phyloP scores from a whole-genome alignment of 2,888 invertebrate genomes.

The Embidobia sp. region DNA sequence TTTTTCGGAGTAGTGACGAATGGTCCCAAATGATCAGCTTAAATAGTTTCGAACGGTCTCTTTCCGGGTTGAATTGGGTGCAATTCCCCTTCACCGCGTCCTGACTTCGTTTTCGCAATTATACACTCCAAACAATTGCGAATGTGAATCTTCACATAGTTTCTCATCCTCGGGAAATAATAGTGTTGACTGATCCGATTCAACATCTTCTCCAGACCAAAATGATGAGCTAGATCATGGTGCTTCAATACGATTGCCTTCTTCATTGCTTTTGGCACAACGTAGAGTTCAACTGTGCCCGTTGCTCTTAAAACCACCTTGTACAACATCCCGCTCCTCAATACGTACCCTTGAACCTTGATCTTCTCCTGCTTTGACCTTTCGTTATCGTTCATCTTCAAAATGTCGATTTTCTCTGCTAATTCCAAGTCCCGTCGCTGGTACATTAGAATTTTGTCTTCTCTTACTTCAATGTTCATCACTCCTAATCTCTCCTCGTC shows the following conservation, averaged over 20 bases:
- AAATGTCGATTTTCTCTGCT: too few species aligned
- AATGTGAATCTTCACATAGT: conserved; percentile 50
- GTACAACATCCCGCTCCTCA: conserved; percentile 14
- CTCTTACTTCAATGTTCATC: neutral
- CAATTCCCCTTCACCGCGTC: conserved; percentile 8
- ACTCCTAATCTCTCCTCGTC: neutral
- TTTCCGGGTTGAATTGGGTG: conserved; percentile 7
- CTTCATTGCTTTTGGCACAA: conserved; percentile 12
- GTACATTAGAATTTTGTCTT: conserved; percentile 4
- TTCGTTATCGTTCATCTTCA: neutral
- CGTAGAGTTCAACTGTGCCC: too few species aligned
- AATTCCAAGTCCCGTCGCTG: conserved; percentile 9
- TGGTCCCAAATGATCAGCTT: conserved; percentile 10
- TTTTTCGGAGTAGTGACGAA: neutral
- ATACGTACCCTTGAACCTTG: neutral
- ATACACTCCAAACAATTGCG: conserved; percentile 14
- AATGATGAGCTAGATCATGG: conserved; percentile 53
- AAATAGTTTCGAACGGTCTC: neutral
- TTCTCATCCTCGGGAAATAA: conserved; percentile 59
- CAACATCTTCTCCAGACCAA: conserved; percentile 48
- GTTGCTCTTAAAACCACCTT: too few species aligned
- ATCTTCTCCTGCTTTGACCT: neutral
- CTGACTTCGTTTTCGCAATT: neutral
- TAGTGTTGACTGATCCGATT: conserved; percentile 46
- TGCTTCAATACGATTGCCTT: conserved; percentile 33